Evolutionary conservation across 1,140 invertebrate species (phyloP).

Genomic region (Cherax quadricarinatus): DNA sequence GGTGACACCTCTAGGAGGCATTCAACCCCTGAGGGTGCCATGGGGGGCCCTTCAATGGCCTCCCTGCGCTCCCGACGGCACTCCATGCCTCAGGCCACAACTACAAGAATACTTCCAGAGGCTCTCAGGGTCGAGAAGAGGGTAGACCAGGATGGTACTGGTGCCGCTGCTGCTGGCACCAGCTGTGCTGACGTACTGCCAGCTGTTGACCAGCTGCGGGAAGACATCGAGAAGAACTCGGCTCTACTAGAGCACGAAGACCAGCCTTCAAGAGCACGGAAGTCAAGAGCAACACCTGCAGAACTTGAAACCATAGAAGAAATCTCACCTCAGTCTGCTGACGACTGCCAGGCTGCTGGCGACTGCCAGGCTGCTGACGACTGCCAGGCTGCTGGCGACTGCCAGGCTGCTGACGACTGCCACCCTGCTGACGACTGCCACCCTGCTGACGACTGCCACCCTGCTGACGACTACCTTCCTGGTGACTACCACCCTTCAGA

Average conservation of each 20-base stretch:
- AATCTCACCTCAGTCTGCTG: neutral
- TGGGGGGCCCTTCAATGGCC: neutral
- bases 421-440: too few species aligned
- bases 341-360: neutral
- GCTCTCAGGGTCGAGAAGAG: neutral
- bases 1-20: slow-evolving; percentile 37
- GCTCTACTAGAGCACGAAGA: slow-evolving; percentile 9
- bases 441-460: too few species aligned
- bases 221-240: neutral
- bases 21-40: slow-evolving; percentile 8
- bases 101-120: neutral
- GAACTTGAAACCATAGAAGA: slow-evolving; percentile 34
- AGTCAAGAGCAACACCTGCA: neutral
- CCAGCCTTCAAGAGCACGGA: neutral
- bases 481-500: too few species aligned
- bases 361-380: too few species aligned
- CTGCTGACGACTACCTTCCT: too few species aligned
- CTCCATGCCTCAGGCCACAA: slow-evolving; percentile 16
- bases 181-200: neutral
- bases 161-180: neutral
- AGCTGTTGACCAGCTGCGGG: neutral
- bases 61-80: neutral
- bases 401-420: too few species aligned
- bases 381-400: too few species aligned
- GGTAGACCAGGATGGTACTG: neutral